Evolutionary conservation across 1,140 invertebrate genomes (phyloP), one percentile per base, ranked within the genome.

Genomic region (Luehdorfia chinensis): DNA sequence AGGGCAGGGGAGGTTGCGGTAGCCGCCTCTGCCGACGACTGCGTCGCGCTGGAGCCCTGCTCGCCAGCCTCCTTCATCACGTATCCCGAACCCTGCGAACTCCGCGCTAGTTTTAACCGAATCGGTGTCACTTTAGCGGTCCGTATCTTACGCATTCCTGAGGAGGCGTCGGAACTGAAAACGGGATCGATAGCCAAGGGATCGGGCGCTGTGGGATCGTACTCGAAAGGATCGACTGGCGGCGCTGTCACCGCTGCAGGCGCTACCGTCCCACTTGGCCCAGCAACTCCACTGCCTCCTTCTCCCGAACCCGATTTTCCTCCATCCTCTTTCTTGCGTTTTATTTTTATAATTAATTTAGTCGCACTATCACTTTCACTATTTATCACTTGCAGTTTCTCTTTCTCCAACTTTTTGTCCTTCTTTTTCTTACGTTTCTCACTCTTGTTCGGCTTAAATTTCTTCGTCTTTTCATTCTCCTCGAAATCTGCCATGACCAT

Each of bases 401-500:
- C 90, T 58, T 89, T 87, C 51, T 90, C 90, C 15, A 60, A 57
- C 55, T 90, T 89, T 60, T 91, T 92, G 5, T 90, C 88, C 60
- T 92, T 92, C 41, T 90, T 91, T 62, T 91, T 91, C 63, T 92
- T 92, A 37, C 90, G 87, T 59, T 90, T 90, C 25, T 90, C 87
- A 50, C 88, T 90, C 53, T 90, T 93, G 31, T 90, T 91, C 11
- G 88, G 85, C 28, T 83, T 78, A 39, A 85, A 84, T 50, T 87
- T 89, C 54, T 90, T 91, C 7, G 88, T 86, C 46, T 91, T 90
- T 46, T 93, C 73, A 16, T 65, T 66, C 18, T 83, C 75, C 36
- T 92, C 91, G 59, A 95, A 96, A 62, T 93, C 93, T 5, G 94
- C 92, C 92, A 94, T 94, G 0, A 95, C 91, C 88, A 91, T 92